phyloP scores from a whole-genome alignment of 2,113 vertebrate genomes.

The Rhabdornis inornatus region DNA sequence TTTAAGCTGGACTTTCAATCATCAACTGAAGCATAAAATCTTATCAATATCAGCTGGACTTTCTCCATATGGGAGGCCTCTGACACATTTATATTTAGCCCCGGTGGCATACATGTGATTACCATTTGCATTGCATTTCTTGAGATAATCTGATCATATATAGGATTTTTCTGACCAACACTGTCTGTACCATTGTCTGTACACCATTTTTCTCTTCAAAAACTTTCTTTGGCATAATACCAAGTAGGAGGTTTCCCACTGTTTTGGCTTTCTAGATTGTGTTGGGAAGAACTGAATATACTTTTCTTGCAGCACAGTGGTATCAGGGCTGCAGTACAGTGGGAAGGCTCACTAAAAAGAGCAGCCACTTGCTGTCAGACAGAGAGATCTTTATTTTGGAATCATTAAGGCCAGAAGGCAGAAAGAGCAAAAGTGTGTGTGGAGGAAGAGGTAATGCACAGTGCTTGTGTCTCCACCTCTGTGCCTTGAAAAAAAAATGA shows the following conservation, averaged over 20 bases:
- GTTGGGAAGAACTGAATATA: slow-evolving; percentile 23
- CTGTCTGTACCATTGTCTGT: neutral
- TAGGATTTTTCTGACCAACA: neutral
- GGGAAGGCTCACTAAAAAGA: slow-evolving; percentile 39
- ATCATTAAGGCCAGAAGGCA: slow-evolving; percentile 18
- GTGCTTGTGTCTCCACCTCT: neutral
- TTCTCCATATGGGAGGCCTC: neutral
- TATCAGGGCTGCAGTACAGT: neutral
- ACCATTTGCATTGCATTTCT: slow-evolving; percentile 11
- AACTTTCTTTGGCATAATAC: neutral
- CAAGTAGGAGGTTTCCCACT: slow-evolving; percentile 43
- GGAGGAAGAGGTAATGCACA: neutral
- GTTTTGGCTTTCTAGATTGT: slow-evolving; percentile 4
- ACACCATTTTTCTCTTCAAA: neutral
- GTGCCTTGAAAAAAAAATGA: neutral
- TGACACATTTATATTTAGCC: slow-evolving; percentile 30
- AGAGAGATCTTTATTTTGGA: slow-evolving; percentile 42
- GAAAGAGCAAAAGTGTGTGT: neutral
- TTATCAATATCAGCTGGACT: slow-evolving; percentile 37
- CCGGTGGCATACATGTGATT: neutral
- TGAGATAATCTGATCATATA: slow-evolving; percentile 7
- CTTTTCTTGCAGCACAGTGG: slow-evolving; percentile 15
- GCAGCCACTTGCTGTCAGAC: slow-evolving; percentile 39
- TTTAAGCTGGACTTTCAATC: slow-evolving; percentile 3
- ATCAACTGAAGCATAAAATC: neutral